These are phyloP conservation scores for Mellivora capensis DNA, from an alignment of 2,113 vertebrate species.

Conservation along the genomic window DNA sequence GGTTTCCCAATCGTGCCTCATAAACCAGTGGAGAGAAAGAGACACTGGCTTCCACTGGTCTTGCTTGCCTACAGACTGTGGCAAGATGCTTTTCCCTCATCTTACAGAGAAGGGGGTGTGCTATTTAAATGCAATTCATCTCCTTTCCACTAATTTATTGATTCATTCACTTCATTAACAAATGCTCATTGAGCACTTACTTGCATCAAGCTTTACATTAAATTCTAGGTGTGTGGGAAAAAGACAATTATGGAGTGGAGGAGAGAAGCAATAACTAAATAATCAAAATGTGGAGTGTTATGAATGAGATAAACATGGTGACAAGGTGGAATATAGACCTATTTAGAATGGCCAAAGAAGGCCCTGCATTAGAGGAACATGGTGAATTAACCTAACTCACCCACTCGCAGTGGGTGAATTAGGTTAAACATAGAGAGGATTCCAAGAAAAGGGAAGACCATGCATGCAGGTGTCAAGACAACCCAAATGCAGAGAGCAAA, in stretches of 20 bases:
- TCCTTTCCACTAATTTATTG: neutral
- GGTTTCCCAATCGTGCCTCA: neutral
- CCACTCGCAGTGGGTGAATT: neutral
- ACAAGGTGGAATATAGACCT: fast-evolving
- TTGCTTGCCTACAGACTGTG: neutral
- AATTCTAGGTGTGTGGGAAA: neutral
- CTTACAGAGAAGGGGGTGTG: neutral
- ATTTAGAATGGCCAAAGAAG: neutral
- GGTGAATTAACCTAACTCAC: too few relatives aligned
- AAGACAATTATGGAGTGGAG: neutral
- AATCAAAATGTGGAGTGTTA: neutral
- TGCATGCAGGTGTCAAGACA: neutral
- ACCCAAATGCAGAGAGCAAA: neutral
- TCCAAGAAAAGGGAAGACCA: neutral
- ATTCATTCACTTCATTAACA: neutral
- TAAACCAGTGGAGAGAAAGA: neutral
- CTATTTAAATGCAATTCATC: neutral
- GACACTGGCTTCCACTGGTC: neutral
- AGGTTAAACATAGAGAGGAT: neutral
- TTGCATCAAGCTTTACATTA: neutral
- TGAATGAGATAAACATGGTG: neutral
- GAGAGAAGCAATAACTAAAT: neutral
- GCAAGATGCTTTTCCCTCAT: neutral
- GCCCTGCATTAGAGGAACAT: neutral
- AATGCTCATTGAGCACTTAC: neutral